Conservation (phyloP, 2,797 vertebrate genomes). For the Bradypus variegatus region DNA sequence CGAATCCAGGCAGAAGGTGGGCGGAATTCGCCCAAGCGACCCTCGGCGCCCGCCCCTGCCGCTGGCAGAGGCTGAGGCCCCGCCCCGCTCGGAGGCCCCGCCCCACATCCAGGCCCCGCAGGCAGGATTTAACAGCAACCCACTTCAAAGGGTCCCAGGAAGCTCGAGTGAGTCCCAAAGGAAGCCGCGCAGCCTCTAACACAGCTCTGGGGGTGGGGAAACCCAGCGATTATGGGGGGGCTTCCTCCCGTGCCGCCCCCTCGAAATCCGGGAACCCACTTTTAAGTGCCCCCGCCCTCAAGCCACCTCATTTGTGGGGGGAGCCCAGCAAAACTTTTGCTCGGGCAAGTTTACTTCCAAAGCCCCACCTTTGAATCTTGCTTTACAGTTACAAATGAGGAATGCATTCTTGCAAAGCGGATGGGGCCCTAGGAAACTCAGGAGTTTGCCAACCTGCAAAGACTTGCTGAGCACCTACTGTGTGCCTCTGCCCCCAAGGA, state of each 20-base stretch:
- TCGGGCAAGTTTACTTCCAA: neutral
- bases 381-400: neutral
- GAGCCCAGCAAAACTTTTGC: neutral
- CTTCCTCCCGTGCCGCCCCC: constrained; percentile 31
- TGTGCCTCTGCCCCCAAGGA: neutral
- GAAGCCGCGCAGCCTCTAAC: constrained; percentile 58
- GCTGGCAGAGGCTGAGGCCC: neutral
- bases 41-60: fast-evolving
- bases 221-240: constrained; percentile 40
- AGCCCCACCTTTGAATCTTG: neutral
- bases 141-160: constrained; percentile 68
- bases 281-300: neutral
- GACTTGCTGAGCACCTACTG: neutral
- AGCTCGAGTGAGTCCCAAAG: constrained; percentile 44
- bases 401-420: neutral
- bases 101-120: constrained; percentile 12
- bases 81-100: neutral
- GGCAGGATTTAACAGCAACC: constrained; percentile 60
- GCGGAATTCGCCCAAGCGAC: neutral
- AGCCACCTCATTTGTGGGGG: neutral
- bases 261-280: neutral
- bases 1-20: neutral
- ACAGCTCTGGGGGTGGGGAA: constrained; percentile 48
- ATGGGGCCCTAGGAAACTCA: no score
- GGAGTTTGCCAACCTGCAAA: neutral